These are phyloP conservation scores for Ctena decussata DNA, from an alignment of 2,888 invertebrate species.

Conservation along the genomic window DNA sequence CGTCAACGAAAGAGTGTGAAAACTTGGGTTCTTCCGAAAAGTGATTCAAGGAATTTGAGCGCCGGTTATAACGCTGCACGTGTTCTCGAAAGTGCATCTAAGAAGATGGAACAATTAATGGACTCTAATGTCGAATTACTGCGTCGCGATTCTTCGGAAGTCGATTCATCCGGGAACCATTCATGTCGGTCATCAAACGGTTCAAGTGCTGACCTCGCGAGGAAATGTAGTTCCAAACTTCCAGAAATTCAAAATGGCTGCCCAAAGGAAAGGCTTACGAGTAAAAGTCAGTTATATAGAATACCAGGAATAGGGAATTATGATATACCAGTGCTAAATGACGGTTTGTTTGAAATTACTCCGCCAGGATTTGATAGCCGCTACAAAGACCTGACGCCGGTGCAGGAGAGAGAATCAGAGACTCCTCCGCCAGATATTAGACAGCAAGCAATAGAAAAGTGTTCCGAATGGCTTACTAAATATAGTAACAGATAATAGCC, in stretches of 20 bases:
- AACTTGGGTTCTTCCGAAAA: slow-evolving; percentile 33
- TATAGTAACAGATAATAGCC: slow-evolving; percentile 51
- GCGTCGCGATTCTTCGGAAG: not conserved
- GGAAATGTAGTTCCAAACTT: slow-evolving; percentile 25
- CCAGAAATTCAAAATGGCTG: slow-evolving; percentile 58
- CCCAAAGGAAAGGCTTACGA: slow-evolving; percentile 13
- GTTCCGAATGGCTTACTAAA: slow-evolving; percentile 78
- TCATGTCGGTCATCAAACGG: slow-evolving; percentile 56
- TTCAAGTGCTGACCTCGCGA: slow-evolving; percentile 31
- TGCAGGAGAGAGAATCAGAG: slow-evolving; percentile 73
- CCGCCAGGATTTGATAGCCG: slow-evolving; percentile 81
- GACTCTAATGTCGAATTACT: not conserved
- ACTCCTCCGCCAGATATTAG: slow-evolving; percentile 79
- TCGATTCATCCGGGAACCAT: slow-evolving; percentile 23
- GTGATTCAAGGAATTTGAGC: slow-evolving; percentile 10
- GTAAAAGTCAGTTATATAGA: slow-evolving; percentile 44
- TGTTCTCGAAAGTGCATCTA: slow-evolving; percentile 41
- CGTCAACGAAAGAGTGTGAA: slow-evolving; percentile 40
- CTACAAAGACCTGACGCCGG: slow-evolving; percentile 74
- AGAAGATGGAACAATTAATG: slow-evolving; percentile 24
- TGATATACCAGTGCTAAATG: slow-evolving; percentile 60
- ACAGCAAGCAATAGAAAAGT: slow-evolving; percentile 77
- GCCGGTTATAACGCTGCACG: slow-evolving; percentile 22
- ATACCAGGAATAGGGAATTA: slow-evolving; percentile 74
- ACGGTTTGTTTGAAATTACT: slow-evolving; percentile 79